Evolutionary conservation across 1,140 invertebrate genomes (phyloP).

Genomic region (Plutomurus gul): DNA sequence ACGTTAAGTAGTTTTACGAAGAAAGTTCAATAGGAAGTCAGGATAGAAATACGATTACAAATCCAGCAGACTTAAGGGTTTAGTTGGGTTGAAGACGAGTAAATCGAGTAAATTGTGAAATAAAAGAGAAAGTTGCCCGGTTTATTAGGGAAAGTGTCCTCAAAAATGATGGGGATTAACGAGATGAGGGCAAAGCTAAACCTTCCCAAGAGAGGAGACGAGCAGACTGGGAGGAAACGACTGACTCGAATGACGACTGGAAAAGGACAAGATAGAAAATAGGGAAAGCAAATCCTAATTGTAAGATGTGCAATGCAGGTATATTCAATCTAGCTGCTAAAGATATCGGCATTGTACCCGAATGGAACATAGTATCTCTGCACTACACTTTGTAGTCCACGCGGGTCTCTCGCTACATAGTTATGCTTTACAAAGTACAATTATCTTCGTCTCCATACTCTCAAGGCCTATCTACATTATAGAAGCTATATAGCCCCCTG

Average conservation of each 20-base stretch:
- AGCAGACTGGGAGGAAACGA: neutral
- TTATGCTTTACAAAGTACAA: neutral
- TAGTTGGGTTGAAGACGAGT: neutral
- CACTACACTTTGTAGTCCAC: neutral
- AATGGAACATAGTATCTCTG: neutral
- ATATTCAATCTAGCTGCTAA: constrained; percentile 20
- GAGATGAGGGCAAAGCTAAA: constrained; percentile 13
- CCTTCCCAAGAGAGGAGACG: neutral
- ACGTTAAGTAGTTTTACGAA: neutral
- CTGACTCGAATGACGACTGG: neutral
- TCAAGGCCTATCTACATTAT: neutral
- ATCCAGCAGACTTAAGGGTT: neutral
- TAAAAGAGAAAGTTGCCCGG: constrained; percentile 11
- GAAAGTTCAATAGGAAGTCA: neutral
- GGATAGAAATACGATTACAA: neutral
- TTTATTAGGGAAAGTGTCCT: constrained; percentile 21
- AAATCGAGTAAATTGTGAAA: constrained; percentile 14
- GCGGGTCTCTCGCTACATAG: neutral
- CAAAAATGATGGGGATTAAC: constrained; percentile 16
- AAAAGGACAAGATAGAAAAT: neutral
- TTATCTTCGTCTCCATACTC: neutral
- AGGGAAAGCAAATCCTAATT: neutral
- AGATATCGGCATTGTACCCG: too few relatives aligned
- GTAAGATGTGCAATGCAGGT: constrained; percentile 25
- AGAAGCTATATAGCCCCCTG: neutral